Evolutionary conservation across 2,888 invertebrate genomes (phyloP), one percentile per base, ranked within the genome.

Genomic region (Timema podura): DNA sequence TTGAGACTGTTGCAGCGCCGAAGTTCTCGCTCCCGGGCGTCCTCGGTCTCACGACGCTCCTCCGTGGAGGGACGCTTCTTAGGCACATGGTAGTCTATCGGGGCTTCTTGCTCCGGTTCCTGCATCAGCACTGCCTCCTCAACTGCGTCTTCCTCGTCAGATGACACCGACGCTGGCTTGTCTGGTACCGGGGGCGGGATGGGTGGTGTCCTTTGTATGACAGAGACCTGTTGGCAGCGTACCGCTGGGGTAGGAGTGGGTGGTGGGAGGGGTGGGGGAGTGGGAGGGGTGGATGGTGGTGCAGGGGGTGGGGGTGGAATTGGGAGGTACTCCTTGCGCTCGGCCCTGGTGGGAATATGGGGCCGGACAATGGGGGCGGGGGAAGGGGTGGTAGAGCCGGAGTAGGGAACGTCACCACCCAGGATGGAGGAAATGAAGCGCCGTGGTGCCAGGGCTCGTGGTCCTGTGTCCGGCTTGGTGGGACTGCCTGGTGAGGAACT

Each of bases 21-120:
- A 77, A 76, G 48, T 73, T 72, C 67, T 73, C 74, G 72, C 75
- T 69, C 11, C 74, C 71, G 74, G 76, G 74, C 15, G 76, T 80
- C 74, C 57, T 78, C 76, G n/a, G 78, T 78, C 15, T 79, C 77
- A 54, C 11, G 16, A 13, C 16, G 44, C 30, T 70, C 65, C 13
- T 70, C 70, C 0, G 61, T 44, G 10, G 61, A 61, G 30, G 67
- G 15, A 13, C 70, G 61, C 45, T 70, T 88, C 80, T 92, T 93
- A 45, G 93, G 93, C 75, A 94, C 91, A 78, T 89, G 93, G 79
- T 94, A 94, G 79, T 94, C 93, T 73, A 94, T 94, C 0, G 94
- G 94, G 76, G 93, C 93, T 73, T 94, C 93, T 81, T 92, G 91
- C 79, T 89, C 90, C 0, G 90, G 90, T 76, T 89, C 89, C 72